Base-by-base conservation (phyloP, 2,888 invertebrate genomes). In the Dorcus parallelipipedus region DNA sequence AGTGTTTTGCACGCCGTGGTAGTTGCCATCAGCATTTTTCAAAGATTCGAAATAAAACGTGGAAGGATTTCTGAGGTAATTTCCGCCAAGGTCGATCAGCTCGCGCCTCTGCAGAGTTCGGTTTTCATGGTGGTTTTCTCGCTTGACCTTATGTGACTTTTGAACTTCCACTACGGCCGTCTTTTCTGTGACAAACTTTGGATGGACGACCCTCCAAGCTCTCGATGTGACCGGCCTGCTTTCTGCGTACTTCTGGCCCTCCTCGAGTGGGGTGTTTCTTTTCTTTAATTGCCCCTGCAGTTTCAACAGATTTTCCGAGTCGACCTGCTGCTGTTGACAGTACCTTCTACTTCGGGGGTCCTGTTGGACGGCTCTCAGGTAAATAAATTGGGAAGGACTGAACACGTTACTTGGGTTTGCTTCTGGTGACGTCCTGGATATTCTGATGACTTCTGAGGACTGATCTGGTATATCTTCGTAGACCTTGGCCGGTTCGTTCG, bases 281-380 rank as follows among this genome's bases (percentile, higher is more conserved):
- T 20, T 49, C 52, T n/a, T 10, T 23, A 47, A 8, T 10, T 26
- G 52, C 9, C 41, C 39, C 9, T 14, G 17, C 26, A 54, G 40
- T 42, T 56, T 55, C 26, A 17, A 40, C 41, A 52, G 39, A 43
- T 62, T 62, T 9, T 39, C 52, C 0, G 60, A 60, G 58, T 76
- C 74, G 1, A 66, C 61, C 57, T 63, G 65, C 60, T 77, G 77
- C 56, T 77, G 77, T 56, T 74, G 70, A 33, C 63, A 66, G 54
- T 78, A 78, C 38, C 73, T 67, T 48, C 66, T 60, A 58, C 63
- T 71, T 57, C 68, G 65, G 5, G 61, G 70, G 59, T 78, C 75
- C 59, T 71, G 73, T 64, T 76, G 76, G n/a, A 55, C 57, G 1
- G 69, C 60, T 38, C 58, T 60, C 42, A 66, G 61, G 55, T 68